Evolutionary conservation across 2,797 vertebrate species (phyloP).

Genomic region (Knipowitschia caucasica): DNA sequence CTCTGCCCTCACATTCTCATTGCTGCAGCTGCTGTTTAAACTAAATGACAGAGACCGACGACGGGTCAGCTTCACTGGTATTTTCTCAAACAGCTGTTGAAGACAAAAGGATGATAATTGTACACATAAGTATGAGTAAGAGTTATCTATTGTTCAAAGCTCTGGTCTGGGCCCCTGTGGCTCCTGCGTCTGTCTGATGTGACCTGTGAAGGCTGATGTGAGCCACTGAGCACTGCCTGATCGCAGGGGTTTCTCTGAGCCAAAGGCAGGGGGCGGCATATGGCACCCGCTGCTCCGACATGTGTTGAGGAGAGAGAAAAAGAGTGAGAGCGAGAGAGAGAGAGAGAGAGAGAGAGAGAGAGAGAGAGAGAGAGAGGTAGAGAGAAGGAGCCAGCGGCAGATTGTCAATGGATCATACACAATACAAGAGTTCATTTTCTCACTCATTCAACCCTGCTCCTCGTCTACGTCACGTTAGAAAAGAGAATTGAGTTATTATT

Average conservation of each 20-base stretch:
- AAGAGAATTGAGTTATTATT: no score
- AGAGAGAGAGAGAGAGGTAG: slow-evolving; percentile 33
- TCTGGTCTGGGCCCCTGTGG: slow-evolving; percentile 29
- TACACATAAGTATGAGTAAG: slow-evolving; percentile 21
- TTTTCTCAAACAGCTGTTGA: slow-evolving; percentile 71
- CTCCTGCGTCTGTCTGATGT: slow-evolving; percentile 62
- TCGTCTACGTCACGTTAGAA: no score
- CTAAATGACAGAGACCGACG: slow-evolving; percentile 36
- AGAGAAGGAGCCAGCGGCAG: slow-evolving; percentile 28
- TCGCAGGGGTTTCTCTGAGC: slow-evolving; percentile 55
- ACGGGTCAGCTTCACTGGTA: slow-evolving; percentile 31
- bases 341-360: slow-evolving; percentile 46
- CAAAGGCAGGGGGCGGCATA: slow-evolving; percentile 57
- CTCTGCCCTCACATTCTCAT: slow-evolving; percentile 74
- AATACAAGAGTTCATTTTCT: slow-evolving; percentile 25
- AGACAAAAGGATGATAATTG: slow-evolving; percentile 13
- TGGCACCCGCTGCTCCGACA: slow-evolving; percentile 72
- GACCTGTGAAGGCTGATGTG: slow-evolving; percentile 67
- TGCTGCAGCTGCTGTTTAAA: slow-evolving; percentile 37
- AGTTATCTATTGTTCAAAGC: slow-evolving; percentile 21
- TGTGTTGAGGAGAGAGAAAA: slow-evolving; percentile 53
- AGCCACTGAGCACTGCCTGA: slow-evolving; percentile 63
- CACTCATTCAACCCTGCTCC: slow-evolving; percentile 14
- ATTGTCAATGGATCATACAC: slow-evolving; percentile 23
- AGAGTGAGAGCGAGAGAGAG: slow-evolving; percentile 27